Evolutionary conservation across 2,888 invertebrate genomes (phyloP).

Genomic region (Metacarcinus magister): DNA sequence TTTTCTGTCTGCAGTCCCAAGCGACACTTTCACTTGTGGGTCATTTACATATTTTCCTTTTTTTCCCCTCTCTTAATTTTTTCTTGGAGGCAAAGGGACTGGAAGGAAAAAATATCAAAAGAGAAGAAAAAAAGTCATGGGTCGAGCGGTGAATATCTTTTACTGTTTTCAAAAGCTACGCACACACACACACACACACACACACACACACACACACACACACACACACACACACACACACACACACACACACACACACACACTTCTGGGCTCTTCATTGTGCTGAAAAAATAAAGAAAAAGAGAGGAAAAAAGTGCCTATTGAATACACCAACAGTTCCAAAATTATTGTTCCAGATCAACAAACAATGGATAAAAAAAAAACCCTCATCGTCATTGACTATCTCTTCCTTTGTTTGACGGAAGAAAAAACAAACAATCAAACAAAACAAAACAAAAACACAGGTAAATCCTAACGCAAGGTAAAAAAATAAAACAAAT

Average conservation of each 20-base stretch:
- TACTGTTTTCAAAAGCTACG: background rate
- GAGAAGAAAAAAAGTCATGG: background rate
- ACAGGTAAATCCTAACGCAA: background rate
- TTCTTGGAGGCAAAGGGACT: background rate
- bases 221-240: no score
- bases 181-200: no score
- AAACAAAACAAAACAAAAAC: background rate
- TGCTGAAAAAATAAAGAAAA: background rate
- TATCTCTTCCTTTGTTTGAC: background rate
- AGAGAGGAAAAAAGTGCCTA: background rate
- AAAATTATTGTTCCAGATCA: background rate
- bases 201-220: no score
- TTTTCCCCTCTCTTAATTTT: background rate
- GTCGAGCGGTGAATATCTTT: background rate
- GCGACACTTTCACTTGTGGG: background rate
- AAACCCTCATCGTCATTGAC: background rate
- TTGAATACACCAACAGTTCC: background rate
- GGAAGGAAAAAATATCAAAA: background rate
- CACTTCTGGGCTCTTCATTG: background rate
- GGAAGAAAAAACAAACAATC: background rate
- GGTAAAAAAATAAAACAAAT: background rate
- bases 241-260: no score
- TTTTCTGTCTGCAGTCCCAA: background rate
- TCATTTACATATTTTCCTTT: background rate
- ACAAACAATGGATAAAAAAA: background rate